Evolutionary conservation across 2,888 invertebrate genomes (phyloP).

Genomic region (Cantharis nigra): DNA sequence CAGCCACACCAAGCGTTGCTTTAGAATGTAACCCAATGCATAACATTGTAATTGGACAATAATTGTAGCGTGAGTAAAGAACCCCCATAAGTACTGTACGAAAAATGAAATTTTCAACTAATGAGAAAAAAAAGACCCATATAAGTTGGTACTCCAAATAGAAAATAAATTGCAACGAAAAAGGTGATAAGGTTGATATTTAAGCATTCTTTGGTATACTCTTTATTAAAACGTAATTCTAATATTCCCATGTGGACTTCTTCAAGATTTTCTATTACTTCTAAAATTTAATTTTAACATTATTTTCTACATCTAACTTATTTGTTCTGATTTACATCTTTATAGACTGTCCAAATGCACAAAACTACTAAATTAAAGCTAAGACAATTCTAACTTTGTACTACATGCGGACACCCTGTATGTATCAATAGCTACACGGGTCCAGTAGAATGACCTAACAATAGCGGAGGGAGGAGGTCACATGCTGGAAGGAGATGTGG

Average conservation of each 20-base stretch:
- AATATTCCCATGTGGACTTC: neutral
- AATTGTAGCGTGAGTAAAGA: neutral
- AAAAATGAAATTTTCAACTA: neutral
- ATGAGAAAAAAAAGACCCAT: neutral
- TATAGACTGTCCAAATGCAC: neutral
- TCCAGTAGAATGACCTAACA: too few relatives aligned
- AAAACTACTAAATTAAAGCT: neutral
- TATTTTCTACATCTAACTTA: neutral
- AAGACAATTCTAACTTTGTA: neutral
- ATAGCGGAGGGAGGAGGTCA: too few relatives aligned
- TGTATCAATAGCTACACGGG: too few relatives aligned
- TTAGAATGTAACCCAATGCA: neutral
- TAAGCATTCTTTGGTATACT: neutral
- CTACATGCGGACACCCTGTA: too few relatives aligned
- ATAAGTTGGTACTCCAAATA: neutral
- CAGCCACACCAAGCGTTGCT: neutral
- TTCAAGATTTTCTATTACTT: neutral
- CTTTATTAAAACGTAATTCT: neutral
- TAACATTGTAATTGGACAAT: neutral
- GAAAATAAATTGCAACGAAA: neutral
- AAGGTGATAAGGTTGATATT: neutral
- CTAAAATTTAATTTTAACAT: neutral
- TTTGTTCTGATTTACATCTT: neutral
- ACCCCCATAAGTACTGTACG: neutral
- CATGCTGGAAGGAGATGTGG: too few relatives aligned